Evolutionary conservation across 2,113 vertebrate genomes (phyloP), one percentile per base, ranked within the genome.

Genomic region (Anarhynchus alexandrinus): DNA sequence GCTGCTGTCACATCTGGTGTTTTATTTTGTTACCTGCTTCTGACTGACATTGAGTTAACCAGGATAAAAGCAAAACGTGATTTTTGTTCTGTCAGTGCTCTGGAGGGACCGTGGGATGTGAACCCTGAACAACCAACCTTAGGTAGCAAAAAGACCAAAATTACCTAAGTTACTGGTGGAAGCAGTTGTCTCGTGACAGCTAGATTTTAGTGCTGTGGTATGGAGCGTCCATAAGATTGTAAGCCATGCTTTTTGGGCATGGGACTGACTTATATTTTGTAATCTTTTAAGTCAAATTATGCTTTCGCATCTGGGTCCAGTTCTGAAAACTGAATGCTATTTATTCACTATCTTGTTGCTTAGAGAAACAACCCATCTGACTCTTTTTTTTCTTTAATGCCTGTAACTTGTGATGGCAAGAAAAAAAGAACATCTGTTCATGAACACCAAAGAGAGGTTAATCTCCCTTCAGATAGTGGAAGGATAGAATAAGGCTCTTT

Each of bases 281-380:
- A 27, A 26, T 65, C 34, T 79, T 88, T 51, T 49, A 61, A 91
- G 19, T 83, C 19, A 78, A 55, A 30, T 42, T 27, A n/a, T 52
- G 15, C 36, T 38, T 74, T 84, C 1, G 4, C 32, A 12, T 58
- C 43, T 1, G 1, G 3, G 22, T 55, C 71, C 2, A 0, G 14
- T 51, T 21, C 59, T 81, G 61, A 52, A 64, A 88, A 55, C 19
- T 30, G 26, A 59, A 29, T 64, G 23, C 18, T 91, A 1, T 67
- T 86, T 84, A 32, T 91, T 86, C 57, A 45, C 10, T 11, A 1
- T 54, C 17, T 64, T 47, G n/a, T 19, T 96, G 59, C 64, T 78
- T 94, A 43, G 54, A 77, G 64, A 42, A 95, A 26, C 38, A 69
- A 32, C 30, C 3, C 15, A 7, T 49, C 51, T 84, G 52, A 81